Evolutionary conservation across 2,888 invertebrate genomes (phyloP), one percentile per base, ranked within the genome.

Genomic region (Megastigmus dorsalis): DNA sequence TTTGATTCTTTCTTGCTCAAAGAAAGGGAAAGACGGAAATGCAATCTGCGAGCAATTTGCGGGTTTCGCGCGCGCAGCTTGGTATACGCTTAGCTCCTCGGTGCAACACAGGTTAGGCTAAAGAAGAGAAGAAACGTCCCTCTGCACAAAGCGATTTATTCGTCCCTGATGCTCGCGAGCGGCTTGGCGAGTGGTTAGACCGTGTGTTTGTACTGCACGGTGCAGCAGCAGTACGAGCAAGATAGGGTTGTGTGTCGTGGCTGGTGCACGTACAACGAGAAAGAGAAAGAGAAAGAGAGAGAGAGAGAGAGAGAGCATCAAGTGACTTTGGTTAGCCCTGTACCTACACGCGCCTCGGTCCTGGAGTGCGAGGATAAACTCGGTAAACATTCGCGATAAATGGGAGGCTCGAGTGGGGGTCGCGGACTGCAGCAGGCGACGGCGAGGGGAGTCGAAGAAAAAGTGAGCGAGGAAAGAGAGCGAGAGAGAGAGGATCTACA

Each of bases 331-430:
- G 63, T 50, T 15, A 60, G 71, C 52, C 72, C 68, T 38, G 52
- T n/a, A n/a, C n/a, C n/a, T n/a, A n/a, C n/a, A n/a, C n/a, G n/a
- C n/a, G n/a, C n/a, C n/a, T n/a, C n/a, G n/a, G n/a, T n/a, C 77
- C 41, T 75, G 59, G 59, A 76, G 67, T 79, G 80, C 55, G 80
- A 80, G 81, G 79, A 82, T 81, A 79, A 80, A 83, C 81, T 80
- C 79, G 78, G 79, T 80, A 80, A 82, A 83, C 80, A 80, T 83
- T 81, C 79, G 79, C 79, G 81, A 82, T 83, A 82, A 83, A 82
- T 77, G 79, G 72, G 54, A 28, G 38, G n/a, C 33, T 15, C 15
- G 33, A 50, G 60, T n/a, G n/a, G 63, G 59, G 26, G 28, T 36
- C 3, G 48, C 50, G 68, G 30, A 60, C n/a, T 20, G 52, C 30